phyloP scores from a whole-genome alignment of 1,140 invertebrate genomes.

The Paraescarpia echinospica region DNA sequence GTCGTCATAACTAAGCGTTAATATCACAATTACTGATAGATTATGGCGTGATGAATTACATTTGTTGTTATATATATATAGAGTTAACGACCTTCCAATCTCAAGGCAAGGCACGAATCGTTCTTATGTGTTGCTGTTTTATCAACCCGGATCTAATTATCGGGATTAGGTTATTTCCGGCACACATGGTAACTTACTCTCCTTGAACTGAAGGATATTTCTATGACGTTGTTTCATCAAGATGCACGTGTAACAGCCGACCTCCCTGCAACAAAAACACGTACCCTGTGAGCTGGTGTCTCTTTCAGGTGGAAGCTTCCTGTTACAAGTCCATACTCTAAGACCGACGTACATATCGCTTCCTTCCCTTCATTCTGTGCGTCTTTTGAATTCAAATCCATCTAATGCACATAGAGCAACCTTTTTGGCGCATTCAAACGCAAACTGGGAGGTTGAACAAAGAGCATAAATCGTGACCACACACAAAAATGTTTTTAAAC shows the following conservation, averaged over 20 bases:
- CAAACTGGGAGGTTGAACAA: no score
- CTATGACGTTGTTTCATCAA: conserved; percentile 22
- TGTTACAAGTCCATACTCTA: neutral
- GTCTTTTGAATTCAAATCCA: no score
- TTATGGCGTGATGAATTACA: neutral
- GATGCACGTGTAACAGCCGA: conserved; percentile 31
- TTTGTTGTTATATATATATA: neutral
- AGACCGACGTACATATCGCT: no score
- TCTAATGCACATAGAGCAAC: no score
- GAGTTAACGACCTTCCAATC: neutral
- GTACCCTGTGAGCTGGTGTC: neutral
- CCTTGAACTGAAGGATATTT: conserved; percentile 29
- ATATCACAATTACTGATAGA: neutral
- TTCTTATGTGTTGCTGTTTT: neutral
- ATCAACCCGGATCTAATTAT: neutral
- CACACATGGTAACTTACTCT: conserved; percentile 25
- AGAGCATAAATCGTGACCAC: no score
- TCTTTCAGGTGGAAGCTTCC: neutral
- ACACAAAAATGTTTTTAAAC: no score
- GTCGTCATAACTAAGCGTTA: neutral
- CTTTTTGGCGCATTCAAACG: no score
- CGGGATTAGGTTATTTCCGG: neutral
- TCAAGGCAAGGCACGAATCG: neutral
- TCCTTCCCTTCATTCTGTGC: no score
- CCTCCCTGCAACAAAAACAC: conserved; percentile 20